Evolutionary conservation across 2,888 invertebrate species (phyloP).

Genomic region (Drosophila peninsularis): DNA sequence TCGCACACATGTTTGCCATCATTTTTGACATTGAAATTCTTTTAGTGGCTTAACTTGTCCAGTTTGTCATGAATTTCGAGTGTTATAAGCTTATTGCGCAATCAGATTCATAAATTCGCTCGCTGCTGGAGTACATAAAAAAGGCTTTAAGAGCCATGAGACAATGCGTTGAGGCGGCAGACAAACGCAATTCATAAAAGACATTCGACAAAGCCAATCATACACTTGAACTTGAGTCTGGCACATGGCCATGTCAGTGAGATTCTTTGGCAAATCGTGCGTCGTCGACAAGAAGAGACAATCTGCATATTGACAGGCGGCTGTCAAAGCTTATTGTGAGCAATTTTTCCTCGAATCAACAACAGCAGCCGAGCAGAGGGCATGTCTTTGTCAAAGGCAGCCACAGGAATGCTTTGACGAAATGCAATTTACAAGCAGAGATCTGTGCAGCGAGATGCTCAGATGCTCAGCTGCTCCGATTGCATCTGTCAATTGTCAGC

Average conservation of each 20-base stretch:
- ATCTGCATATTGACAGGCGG: conserved; percentile 79
- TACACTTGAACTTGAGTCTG: conserved; percentile 73
- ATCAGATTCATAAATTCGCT: conserved; percentile 26
- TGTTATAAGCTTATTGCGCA: conserved; percentile 30
- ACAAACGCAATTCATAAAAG: conserved; percentile 16
- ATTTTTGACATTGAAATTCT: conserved; percentile 67
- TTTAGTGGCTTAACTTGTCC: conserved; percentile 14
- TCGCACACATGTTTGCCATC: conserved; percentile 19
- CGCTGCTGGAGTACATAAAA: conserved; percentile 60
- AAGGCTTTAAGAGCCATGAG: conserved; percentile 62
- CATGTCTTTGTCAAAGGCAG: conserved; percentile 64
- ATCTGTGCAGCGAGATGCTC: conserved; percentile 11
- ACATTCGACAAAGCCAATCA: conserved; percentile 60
- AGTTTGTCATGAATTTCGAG: conserved; percentile 33
- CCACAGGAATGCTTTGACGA: conserved; percentile 76
- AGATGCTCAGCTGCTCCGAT: conserved; percentile 48
- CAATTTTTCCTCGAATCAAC: conserved; percentile 45
- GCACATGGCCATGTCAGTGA: conserved; percentile 34
- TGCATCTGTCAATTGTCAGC: conserved; percentile 80
- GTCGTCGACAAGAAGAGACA: conserved; percentile 56
- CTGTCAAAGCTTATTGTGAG: conserved; percentile 70
- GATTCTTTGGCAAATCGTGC: conserved; percentile 68
- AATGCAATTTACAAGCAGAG: conserved; percentile 70
- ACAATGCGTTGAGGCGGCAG: conserved; percentile 5
- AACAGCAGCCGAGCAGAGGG: background rate